Base-by-base conservation (phyloP, 2,888 invertebrate genomes). In the Chymomyza amoena region DNA sequence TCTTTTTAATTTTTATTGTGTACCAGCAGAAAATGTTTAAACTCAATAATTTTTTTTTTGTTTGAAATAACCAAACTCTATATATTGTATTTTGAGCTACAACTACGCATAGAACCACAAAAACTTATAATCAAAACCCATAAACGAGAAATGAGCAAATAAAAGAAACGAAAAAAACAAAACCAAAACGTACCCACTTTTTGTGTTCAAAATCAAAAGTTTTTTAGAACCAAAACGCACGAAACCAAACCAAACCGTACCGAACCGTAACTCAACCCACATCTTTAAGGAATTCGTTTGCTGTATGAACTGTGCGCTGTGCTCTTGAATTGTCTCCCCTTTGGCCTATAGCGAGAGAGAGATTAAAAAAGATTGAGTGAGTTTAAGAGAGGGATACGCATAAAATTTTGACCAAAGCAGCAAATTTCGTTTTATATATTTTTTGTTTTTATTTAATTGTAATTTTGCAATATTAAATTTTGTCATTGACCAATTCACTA, bases 121-220 rank as follows among this genome's bases (percentile, higher is more conserved):
- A 66, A 28, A 51, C 25, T 28, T 62, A 63, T 89, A 89, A 83
- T 85, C 80, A 86, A 80, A 77, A 84, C 76, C 75, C 78, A 76
- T 84, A 79, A 79, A 69, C 76, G 61, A 84, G 76, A 86, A 86
- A 87, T 88, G 88, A 89, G 87, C 87, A 87, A 87, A 87, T 87
- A 87, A 87, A 87, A 87, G 89, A 89, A 87, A 85, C 78, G 77
- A 69, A 66, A 71, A 78, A 76, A 76, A 76, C 68, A 61, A 73
- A 73, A 73, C 51, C 69, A 76, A 61, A 61, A 32, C 28, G 36
- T 18, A 62, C 68, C 67, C 25, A 18, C 57, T 57, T 57, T 57
- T 57, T 57, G 18, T 57, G 20, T 25, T 25, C 16, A 51, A 10
- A 51, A 54, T 9, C 16, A 54, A 54, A 54, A 16, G 18, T 18